Percentiles rank a stretch among this genome's conserved stretches.
Conservation (phyloP, 2,797 vertebrate species). For the Semotilus atromaculatus region DNA sequence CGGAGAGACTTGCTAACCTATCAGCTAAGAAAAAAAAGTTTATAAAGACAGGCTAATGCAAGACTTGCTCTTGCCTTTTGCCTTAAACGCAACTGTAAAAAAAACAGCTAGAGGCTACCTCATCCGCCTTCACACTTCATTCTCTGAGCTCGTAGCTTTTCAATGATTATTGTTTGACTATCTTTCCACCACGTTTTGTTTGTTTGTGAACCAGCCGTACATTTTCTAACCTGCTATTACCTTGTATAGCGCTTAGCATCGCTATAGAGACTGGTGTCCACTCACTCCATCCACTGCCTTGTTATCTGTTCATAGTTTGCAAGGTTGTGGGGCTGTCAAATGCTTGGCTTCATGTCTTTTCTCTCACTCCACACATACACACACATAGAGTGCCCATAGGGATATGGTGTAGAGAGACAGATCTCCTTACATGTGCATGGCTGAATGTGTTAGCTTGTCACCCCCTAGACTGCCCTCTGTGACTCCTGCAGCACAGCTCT, state of each 20-base stretch:
- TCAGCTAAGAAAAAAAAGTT: neutral
- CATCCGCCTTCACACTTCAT: neutral
- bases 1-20: conserved; percentile 3
- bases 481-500: conserved; percentile 63
- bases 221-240: conserved; percentile 1
- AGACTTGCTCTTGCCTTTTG: neutral
- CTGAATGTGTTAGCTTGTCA: conserved; percentile 70
- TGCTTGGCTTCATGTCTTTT: conserved; percentile 38
- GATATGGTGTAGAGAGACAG: conserved; percentile 69
- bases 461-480: conserved; percentile 63
- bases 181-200: neutral
- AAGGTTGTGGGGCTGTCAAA: conserved; percentile 24
- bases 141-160: neutral
- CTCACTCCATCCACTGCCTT: conserved; percentile 13
- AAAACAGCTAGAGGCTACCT: neutral
- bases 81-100: neutral
- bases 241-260: neutral
- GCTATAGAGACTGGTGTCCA: neutral
- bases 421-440: conserved; percentile 68
- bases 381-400: conserved; percentile 26
- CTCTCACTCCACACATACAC: conserved; percentile 6
- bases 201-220: neutral
- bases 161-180: neutral
- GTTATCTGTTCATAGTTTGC: conserved; percentile 25
- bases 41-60: neutral